These are phyloP conservation scores for Etheostoma cragini DNA, from an alignment of 2,113 vertebrate species.

Conservation along the genomic window DNA sequence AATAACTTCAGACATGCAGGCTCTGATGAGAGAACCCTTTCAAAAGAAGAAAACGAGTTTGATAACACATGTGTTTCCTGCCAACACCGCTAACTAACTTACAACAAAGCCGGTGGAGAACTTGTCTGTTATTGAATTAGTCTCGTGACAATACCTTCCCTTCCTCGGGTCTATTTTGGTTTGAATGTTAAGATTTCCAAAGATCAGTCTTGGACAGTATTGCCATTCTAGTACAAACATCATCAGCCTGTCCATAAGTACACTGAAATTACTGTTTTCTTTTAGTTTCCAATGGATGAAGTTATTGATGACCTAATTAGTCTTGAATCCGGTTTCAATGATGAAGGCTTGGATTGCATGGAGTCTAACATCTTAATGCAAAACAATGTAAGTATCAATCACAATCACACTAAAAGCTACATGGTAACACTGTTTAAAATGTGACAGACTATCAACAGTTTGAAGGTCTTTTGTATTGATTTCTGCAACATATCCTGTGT, in stretches of 20 bases:
- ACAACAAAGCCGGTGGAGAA: slow-evolving; percentile 44
- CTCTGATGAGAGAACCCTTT: slow-evolving; percentile 70
- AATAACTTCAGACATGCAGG: slow-evolving; percentile 78
- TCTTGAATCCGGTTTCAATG: slow-evolving; percentile 93
- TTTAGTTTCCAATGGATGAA: slow-evolving; percentile 93
- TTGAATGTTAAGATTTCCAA: slow-evolving; percentile 67
- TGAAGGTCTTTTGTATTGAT: slow-evolving; percentile 33
- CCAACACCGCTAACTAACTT: slow-evolving; percentile 36
- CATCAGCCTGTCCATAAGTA: slow-evolving; percentile 46
- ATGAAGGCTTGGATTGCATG: slow-evolving; percentile 90
- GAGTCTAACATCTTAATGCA: slow-evolving; percentile 90
- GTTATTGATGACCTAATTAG: slow-evolving; percentile 94
- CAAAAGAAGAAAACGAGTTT: slow-evolving; percentile 66
- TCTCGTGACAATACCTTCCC: slow-evolving; percentile 37
- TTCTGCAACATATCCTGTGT: slow-evolving; percentile 13
- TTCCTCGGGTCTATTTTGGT: slow-evolving; percentile 46
- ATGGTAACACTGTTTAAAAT: not conserved
- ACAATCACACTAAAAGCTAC: slow-evolving; percentile 44
- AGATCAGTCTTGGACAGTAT: slow-evolving; percentile 44
- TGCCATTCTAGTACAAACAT: slow-evolving; percentile 39
- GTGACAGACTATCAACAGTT: not conserved
- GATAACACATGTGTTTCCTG: slow-evolving; percentile 64
- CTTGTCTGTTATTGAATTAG: slow-evolving; percentile 67
- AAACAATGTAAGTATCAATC: slow-evolving; percentile 91
- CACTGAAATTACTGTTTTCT: slow-evolving; percentile 74